phyloP scores from a whole-genome alignment of 2,113 vertebrate species.

The Dipodomys ordii region DNA sequence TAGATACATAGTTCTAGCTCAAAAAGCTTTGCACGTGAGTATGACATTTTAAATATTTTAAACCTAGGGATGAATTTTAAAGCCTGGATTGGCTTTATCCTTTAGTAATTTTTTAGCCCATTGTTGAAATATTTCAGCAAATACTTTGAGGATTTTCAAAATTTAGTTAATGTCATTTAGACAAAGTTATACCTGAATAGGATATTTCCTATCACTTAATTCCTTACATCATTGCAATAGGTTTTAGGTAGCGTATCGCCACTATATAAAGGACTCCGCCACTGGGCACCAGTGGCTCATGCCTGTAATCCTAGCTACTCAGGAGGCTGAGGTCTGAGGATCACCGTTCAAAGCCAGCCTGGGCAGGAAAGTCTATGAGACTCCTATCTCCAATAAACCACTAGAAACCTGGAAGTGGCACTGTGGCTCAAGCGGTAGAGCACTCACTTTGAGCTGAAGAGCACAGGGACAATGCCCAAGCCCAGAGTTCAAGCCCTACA shows the following conservation, averaged over 20 bases:
- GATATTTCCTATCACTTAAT: conserved; percentile 9
- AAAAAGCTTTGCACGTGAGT: background rate
- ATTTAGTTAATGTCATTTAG: conserved; percentile 13
- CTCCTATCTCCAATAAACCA: too few species aligned
- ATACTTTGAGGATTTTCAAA: background rate
- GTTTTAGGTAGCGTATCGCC: background rate
- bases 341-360: too few species aligned
- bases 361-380: too few species aligned
- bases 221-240: background rate
- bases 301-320: too few species aligned
- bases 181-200: background rate
- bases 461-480: too few species aligned
- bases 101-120: background rate
- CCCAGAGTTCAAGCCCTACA: too few species aligned
- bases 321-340: too few species aligned
- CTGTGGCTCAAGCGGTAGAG: too few species aligned
- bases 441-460: too few species aligned
- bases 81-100: background rate
- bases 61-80: background rate
- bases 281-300: too few species aligned
- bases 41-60: conserved; percentile 31
- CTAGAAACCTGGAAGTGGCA: too few species aligned
- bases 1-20: background rate
- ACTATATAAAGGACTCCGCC: background rate
- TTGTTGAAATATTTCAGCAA: conserved; percentile 27